Evolutionary conservation across 2,113 vertebrate genomes (phyloP), one percentile per base, ranked within the genome.

Genomic region (Salvelinus alpinus): DNA sequence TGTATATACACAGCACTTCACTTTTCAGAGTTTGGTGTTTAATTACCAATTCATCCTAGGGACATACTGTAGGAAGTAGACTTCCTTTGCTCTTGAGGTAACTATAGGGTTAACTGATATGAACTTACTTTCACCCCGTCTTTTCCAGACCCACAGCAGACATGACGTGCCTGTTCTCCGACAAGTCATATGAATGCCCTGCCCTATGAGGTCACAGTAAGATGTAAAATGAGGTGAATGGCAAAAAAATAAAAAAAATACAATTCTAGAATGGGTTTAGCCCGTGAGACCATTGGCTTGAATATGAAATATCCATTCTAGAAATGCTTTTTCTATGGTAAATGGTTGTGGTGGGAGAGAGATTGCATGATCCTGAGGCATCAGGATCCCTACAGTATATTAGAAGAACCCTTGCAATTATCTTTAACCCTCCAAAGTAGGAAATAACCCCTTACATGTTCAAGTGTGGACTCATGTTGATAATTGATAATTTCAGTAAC

Each of bases 201-300:
- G 62, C 24, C 27, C 64, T 31, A 66, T 13, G 27, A 66, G 24
- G 25, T 66, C 3, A 14, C 11, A 27, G 27, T 25, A 6, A 14
- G 54, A 62, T 54, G 71, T 64, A 20, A 20, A 38, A 25, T 44
- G 12, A 73, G 72, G 60, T 73, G 72, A 73, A 59, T 1, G 34
- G 54, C 59, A 13, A 24, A 38, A 38, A 38, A 38, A 1, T 31
- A 38, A 34, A 4, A 24, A 38, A 9, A 8, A 38, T 38, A 9
- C 0, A 51, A 18, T 54, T 4, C 51, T 54, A 54, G 3, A 54
- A 18, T 3, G 14, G 51, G 16, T 54, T 54, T 54, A 54, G 51
- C 51, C 51, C 4, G 1, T 14, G 13, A 54, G 16, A 14, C 16
- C 16, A 14, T 54, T 54, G 12, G 18, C 12, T 54, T 13, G 16